Evolutionary conservation across 1,140 invertebrate genomes (phyloP).

Genomic region (Orchestia grillus): DNA sequence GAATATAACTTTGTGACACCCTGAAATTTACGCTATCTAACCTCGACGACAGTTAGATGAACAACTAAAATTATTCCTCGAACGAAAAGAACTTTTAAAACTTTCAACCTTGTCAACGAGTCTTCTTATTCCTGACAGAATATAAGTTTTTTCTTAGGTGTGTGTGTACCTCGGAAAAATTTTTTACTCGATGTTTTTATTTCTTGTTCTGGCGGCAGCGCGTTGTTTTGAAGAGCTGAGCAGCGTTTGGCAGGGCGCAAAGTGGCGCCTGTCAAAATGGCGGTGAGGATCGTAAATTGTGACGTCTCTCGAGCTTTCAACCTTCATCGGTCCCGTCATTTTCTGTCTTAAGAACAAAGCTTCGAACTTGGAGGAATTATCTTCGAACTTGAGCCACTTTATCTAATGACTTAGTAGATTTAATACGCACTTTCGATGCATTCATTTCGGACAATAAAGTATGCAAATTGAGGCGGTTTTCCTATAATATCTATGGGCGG

Average conservation of each 20-base stretch:
- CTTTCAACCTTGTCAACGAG: neutral
- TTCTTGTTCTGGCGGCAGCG: neutral
- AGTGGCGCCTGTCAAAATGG: slow-evolving; percentile 36
- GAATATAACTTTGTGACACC: neutral
- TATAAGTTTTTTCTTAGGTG: neutral
- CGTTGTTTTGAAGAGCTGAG: neutral
- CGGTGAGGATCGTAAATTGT: neutral
- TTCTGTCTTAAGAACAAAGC: slow-evolving; percentile 43
- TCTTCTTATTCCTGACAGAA: neutral
- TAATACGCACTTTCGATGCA: slow-evolving; percentile 54
- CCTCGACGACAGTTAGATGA: no score
- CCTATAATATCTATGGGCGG: slow-evolving; percentile 48
- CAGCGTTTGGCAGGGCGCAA: neutral
- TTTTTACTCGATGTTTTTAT: neutral
- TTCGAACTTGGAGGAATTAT: slow-evolving; percentile 46
- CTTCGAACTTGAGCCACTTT: slow-evolving; percentile 47
- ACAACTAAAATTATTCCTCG: neutral
- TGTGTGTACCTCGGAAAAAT: neutral
- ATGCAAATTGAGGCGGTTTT: slow-evolving; percentile 52
- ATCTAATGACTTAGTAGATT: slow-evolving; percentile 57
- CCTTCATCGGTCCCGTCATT: slow-evolving; percentile 30
- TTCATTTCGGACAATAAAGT: slow-evolving; percentile 56
- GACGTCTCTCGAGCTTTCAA: neutral
- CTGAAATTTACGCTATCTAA: no score
- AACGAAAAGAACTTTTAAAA: neutral